phyloP scores from a whole-genome alignment of 1,140 invertebrate genomes.

The Metopolophium dirhodum region DNA sequence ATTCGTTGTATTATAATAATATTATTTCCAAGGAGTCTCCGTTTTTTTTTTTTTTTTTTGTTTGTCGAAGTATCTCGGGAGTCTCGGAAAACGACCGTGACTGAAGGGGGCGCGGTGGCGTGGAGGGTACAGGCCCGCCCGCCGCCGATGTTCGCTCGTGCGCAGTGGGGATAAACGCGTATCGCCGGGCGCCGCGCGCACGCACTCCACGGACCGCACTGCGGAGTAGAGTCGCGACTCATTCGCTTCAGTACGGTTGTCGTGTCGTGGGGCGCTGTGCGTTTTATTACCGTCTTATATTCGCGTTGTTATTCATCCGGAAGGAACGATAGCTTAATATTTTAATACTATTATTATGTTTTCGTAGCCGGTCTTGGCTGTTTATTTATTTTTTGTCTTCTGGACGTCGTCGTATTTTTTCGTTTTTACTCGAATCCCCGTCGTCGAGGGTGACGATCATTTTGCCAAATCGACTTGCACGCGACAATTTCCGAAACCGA shows the following conservation, averaged over 20 bases:
- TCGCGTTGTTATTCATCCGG: background rate
- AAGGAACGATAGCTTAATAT: background rate
- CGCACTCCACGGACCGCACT: background rate
- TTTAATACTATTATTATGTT: background rate
- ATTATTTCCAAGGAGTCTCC: background rate
- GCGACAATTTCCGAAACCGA: background rate
- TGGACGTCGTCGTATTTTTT: no score
- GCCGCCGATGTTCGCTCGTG: background rate
- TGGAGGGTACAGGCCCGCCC: background rate
- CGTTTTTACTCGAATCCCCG: no score
- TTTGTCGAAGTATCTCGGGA: background rate
- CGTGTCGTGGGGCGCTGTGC: background rate
- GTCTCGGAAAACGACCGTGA: background rate
- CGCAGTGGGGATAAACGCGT: background rate
- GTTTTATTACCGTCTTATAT: background rate
- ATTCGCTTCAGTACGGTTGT: constrained; percentile 7
- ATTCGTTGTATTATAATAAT: background rate
- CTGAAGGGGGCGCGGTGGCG: background rate
- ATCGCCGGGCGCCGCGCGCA: background rate
- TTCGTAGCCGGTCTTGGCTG: background rate
- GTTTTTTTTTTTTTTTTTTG: background rate
- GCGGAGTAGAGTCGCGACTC: background rate
- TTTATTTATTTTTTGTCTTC: background rate
- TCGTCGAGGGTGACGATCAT: background rate
- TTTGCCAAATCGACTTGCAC: background rate